Evolutionary conservation across 2,113 vertebrate species (phyloP), one percentile per base, ranked within the genome.

Genomic region (Euleptes europaea): DNA sequence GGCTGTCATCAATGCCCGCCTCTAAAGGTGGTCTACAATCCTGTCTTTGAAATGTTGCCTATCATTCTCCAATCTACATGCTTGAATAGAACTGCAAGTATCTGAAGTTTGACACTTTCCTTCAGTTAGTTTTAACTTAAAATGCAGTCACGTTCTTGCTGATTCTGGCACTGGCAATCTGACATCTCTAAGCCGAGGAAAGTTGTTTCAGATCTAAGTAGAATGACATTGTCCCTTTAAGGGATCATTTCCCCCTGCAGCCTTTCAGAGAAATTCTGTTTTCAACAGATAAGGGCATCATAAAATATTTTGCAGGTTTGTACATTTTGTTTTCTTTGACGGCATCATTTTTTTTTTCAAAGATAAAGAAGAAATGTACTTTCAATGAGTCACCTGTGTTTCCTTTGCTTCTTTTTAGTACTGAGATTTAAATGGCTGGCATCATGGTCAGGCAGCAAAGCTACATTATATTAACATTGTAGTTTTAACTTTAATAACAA

Each of bases 91-190:
- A 40, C 1, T 65, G 17, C 2, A 85, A 71, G 79, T 31, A 13
- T 23, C 9, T 42, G 23, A 92, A 77, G 2, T 26, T 77, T 38
- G 12, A 49, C 11, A 72, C 10, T 1, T 83, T 71, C n/a, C 54
- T 26, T 15, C 26, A 80, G 74, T 86, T 77, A 86, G 44, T 35
- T 77, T 88, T 82, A 38, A 82, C 23, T 90, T 88, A 38, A 88
- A 35, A 79, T 81, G 71, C 71, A 86, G 51, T 47, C 44, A 40
- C 12, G 19, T 84, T 89, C 69, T 42, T 60, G 28, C 79, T 81
- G 86, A 83, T 72, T 26, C 8, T 84, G 80, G 60, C 15, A 54
- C 38, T 21, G 71, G 54, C 78, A 85, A 76, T 86, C 82, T 81
- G 78, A 89, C 88, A 90, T 80, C 21, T 33, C 11, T 47, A 28